Base-by-base conservation (phyloP, 2,113 vertebrate genomes). In the Machaerirhynchus nigripectus region DNA sequence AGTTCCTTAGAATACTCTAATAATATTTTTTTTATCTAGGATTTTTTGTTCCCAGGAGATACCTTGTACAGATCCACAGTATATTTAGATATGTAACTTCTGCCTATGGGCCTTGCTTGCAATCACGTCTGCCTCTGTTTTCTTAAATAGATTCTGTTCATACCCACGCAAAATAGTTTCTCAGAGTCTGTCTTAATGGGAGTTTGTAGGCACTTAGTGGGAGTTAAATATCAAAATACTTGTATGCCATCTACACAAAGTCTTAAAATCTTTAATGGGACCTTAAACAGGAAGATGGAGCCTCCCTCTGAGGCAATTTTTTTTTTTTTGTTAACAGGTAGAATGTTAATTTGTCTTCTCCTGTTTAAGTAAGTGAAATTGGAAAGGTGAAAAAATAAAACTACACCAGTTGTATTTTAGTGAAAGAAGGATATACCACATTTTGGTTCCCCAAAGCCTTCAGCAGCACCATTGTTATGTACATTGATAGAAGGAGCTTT, bases 371-470 rank as follows among this genome's bases (percentile, higher is more conserved):
- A 44, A 40, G 4, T 75, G 14, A 57, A 67, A 63, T 23, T 39
- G 17, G 30, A 50, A 13, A 8, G 2, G 2, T 1, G 1, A 0
- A 7, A 7, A 21, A 23, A 33, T 39, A 15, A 77, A 53, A 23
- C 11, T 57, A 7, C 16, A 61, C 8, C 7, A 9, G 12, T 47
- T 56, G 11, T 65, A 5, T 27, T 93, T 52, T 53, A 56, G 7
- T 60, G 20, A 46, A 85, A 39, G 39, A 30, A 42, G 15, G 6
- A 23, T 55, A 9, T 28, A 19, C 21, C 31, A 55, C 4, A 1
- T 12, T 35, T 71, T 79, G 7, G 18, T 65, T 47, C 8, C 27
- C 19, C 30, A 9, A 20, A 71, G 23, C 19, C 23, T 71, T 89
- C 68, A 23, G 11, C 30, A 53, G 31, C 6, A 13, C 19, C 8